A percentile compares a stretch with the other conserved stretches of the same genome.
Evolutionary conservation across 2,113 vertebrate genomes (phyloP).

Genomic region (Boulengerochromis microlepis): DNA sequence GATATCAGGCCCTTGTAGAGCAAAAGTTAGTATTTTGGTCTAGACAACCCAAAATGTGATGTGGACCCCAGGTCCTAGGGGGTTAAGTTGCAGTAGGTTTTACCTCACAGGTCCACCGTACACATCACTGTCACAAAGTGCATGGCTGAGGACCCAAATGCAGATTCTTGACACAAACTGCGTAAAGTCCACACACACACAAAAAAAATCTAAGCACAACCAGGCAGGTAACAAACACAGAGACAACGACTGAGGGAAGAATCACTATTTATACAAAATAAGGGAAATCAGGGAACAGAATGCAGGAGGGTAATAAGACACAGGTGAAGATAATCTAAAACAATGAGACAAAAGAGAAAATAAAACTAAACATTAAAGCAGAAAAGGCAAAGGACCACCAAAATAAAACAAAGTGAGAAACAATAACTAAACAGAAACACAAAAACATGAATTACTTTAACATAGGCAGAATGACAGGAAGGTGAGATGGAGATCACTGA

Average conservation of each 20-base stretch:
- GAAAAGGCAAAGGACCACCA: neutral
- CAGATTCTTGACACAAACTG: neutral
- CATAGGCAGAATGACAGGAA: neutral
- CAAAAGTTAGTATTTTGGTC: neutral
- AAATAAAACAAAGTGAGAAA: neutral
- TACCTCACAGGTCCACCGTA: neutral
- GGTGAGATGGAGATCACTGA: neutral
- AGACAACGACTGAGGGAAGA: neutral
- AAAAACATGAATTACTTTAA: neutral
- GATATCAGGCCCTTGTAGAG: neutral
- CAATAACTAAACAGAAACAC: neutral
- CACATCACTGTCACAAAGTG: neutral
- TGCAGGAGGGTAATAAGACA: neutral
- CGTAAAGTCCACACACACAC: neutral
- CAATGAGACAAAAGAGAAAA: neutral
- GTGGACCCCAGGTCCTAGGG: neutral
- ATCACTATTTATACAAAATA: neutral
- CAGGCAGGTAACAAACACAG: neutral
- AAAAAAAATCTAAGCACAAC: neutral
- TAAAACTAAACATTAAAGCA: neutral
- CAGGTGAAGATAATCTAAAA: neutral
- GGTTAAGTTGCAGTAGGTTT: neutral
- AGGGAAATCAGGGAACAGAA: neutral
- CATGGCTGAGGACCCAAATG: neutral
- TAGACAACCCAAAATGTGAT: neutral